Percentiles rank a stretch among this genome's conserved stretches.
Evolutionary conservation across 37 sponge, comb jelly and placozoan genomes (phyloP).

Genomic region (Axinella damicornis): DNA sequence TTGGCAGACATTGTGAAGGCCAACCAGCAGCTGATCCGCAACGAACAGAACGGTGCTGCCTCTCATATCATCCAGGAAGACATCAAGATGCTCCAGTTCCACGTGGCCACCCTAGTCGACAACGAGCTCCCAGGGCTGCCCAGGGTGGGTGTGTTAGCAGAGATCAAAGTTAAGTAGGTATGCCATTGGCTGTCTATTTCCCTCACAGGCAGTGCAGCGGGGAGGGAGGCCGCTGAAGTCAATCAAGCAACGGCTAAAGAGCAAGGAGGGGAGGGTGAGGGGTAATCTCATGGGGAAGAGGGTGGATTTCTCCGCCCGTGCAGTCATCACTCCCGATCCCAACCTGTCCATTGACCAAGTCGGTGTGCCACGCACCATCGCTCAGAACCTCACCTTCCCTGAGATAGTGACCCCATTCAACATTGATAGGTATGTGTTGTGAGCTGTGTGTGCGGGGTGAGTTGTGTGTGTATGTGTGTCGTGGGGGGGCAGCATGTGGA

Average conservation of each 20-base stretch:
- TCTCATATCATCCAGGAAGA: slow-evolving; percentile 97
- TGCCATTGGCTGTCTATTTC: background rate
- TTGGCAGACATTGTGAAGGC: slow-evolving; percentile 98
- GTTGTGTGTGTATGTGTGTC: slow-evolving; percentile 22
- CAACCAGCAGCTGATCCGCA: slow-evolving; percentile 92
- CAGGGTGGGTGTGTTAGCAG: slow-evolving; percentile 59
- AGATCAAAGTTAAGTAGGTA: too few relatives aligned
- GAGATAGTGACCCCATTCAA: slow-evolving; percentile 99
- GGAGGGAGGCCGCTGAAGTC: slow-evolving; percentile 97
- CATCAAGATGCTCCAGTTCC: slow-evolving; percentile 98
- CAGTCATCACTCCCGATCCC: slow-evolving; percentile 98
- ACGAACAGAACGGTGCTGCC: slow-evolving; percentile 98
- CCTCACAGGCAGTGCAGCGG: slow-evolving; percentile 87
- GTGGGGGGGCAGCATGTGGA: too few relatives aligned
- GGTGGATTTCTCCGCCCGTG: slow-evolving; percentile 99
- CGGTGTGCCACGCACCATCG: slow-evolving; percentile 96
- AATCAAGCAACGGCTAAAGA: slow-evolving; percentile 95
- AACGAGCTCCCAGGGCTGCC: slow-evolving; percentile 98
- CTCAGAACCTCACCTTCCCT: slow-evolving; percentile 98
- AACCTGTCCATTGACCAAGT: slow-evolving; percentile 97
- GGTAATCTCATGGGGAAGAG: slow-evolving; percentile 99
- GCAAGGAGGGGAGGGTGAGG: slow-evolving; percentile 98
- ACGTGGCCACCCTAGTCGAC: slow-evolving; percentile 96
- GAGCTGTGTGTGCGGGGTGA: background rate
- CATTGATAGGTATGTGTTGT: slow-evolving; percentile 87